Percentiles rank a stretch among this genome's conserved stretches.
Evolutionary conservation across 1,140 invertebrate genomes (phyloP).

Genomic region (Drosophila bocqueti): DNA sequence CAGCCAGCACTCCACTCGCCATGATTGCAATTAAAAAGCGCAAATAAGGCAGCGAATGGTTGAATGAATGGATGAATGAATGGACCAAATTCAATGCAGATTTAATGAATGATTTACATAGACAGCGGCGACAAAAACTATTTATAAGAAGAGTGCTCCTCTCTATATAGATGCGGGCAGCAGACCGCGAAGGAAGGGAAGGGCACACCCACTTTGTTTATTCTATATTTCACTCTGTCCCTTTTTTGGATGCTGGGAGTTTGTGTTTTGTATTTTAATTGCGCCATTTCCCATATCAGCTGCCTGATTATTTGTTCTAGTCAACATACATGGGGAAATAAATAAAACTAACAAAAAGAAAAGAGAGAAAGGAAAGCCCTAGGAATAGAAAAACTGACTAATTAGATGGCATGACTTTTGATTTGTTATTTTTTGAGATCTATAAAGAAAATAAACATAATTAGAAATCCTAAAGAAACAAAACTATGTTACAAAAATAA

Average conservation of each 20-base stretch:
- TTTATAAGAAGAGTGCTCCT: slow-evolving; percentile 51
- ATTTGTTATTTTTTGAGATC: slow-evolving; percentile 62
- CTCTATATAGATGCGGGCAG: slow-evolving; percentile 39
- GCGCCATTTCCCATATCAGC: slow-evolving; percentile 80
- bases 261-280: slow-evolving; percentile 79
- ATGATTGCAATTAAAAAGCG: slow-evolving; percentile 67
- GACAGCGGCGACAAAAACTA: slow-evolving; percentile 72
- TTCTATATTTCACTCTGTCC: slow-evolving; percentile 7
- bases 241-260: slow-evolving; percentile 29
- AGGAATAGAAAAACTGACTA: slow-evolving; percentile 54
- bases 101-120: slow-evolving; percentile 79
- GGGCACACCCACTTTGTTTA: slow-evolving; percentile 4
- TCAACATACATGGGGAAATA: slow-evolving; percentile 67
- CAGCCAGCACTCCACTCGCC: slow-evolving; percentile 22
- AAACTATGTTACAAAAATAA: no score
- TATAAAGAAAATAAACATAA: not conserved
- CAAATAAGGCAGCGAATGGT: slow-evolving; percentile 47
- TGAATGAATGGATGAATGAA: slow-evolving; percentile 35
- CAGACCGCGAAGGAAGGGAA: slow-evolving; percentile 11
- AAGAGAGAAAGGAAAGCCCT: slow-evolving; percentile 25
- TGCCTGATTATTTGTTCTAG: slow-evolving; percentile 77
- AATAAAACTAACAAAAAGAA: slow-evolving; percentile 55
- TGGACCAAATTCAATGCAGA: slow-evolving; percentile 77
- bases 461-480: not conserved
- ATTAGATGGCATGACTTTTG: slow-evolving; percentile 60